Base-by-base conservation (phyloP, 2,113 vertebrate species). In the Gadus chalcogrammus region DNA sequence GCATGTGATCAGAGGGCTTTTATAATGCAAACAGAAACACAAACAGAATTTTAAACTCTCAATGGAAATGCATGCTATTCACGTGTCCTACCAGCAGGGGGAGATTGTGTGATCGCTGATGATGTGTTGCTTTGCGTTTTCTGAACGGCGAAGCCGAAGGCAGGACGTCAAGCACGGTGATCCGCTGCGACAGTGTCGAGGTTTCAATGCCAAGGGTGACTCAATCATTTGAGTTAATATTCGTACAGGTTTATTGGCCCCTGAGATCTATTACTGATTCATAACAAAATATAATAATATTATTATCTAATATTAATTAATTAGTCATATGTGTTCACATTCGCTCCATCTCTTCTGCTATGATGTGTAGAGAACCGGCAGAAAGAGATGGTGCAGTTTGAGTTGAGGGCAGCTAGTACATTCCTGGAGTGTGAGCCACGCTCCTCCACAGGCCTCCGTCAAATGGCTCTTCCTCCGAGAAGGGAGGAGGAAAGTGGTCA, bases 121-220 rank as follows among this genome's bases (percentile, higher is more conserved):
- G 15, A 58, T n/a, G 17, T 58, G 55, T 58, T n/a, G 4, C 55
- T 5, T 13, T 18, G 17, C 22, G 16, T 27, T 59, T 17, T 58
- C 35, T 58, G 9, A 78, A 99, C n/a, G 97, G 91, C 92, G 97
- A 79, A 99, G 96, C 92, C 93, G 97, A 52, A 91, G 97, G 64
- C 97, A 99, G 88, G 97, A 98, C 0, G 86, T 99, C 5, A 93
- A 95, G 69, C 95, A 99, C 0, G 97, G 97, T 0, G 95, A 99
- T 86, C 97, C 97, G 4, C 90, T 96, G 84, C 92, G 96, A 48
- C 96, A 99, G 84, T 99, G 97, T 88, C 90, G 96, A 1, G 97
- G 97, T 35, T 97, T 95, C 82, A 98, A 99, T 70, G 94, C 94
- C 71, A 98, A 98, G 0, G 94, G 97, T 98, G 72, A 76, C 88